Conservation (phyloP, 2,113 vertebrate genomes). For the Hemichromis elongatus region DNA sequence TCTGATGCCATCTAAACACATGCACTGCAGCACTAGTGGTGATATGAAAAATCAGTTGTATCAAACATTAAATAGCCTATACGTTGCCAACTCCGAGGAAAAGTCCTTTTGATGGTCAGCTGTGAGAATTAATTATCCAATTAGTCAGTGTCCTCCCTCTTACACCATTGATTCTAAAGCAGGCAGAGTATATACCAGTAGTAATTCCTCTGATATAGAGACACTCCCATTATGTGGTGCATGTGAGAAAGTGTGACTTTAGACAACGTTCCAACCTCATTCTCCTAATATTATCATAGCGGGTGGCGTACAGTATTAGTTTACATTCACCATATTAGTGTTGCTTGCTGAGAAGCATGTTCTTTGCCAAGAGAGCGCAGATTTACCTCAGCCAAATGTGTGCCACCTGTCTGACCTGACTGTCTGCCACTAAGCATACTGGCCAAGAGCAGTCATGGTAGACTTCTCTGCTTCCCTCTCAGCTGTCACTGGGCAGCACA, state of each 20-base stretch:
- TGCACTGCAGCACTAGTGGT: neutral
- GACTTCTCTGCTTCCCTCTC: slow-evolving; percentile 12
- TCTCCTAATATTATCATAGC: neutral
- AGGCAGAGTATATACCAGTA: neutral
- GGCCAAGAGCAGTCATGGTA: slow-evolving; percentile 17
- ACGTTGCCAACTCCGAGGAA: neutral
- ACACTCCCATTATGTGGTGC: neutral
- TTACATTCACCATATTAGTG: slow-evolving; percentile 45
- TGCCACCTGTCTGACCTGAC: slow-evolving; percentile 53
- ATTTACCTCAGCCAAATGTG: slow-evolving; percentile 46
- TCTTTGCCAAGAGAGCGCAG: slow-evolving; percentile 32
- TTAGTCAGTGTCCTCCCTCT: neutral
- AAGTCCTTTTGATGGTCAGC: neutral
- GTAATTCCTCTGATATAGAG: neutral
- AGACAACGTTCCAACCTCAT: neutral
- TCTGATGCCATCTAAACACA: neutral
- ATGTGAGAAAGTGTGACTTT: neutral
- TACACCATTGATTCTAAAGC: neutral
- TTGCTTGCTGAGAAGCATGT: slow-evolving; percentile 4
- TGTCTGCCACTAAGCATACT: slow-evolving; percentile 14
- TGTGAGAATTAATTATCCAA: neutral
- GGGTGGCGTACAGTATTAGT: slow-evolving; percentile 33
- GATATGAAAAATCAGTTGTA: neutral
- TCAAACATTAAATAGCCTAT: neutral
- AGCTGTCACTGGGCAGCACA: neutral